These are phyloP conservation scores for Poecile montanus DNA, from an alignment of 2,797 vertebrate genomes.

Conservation along the genomic window DNA sequence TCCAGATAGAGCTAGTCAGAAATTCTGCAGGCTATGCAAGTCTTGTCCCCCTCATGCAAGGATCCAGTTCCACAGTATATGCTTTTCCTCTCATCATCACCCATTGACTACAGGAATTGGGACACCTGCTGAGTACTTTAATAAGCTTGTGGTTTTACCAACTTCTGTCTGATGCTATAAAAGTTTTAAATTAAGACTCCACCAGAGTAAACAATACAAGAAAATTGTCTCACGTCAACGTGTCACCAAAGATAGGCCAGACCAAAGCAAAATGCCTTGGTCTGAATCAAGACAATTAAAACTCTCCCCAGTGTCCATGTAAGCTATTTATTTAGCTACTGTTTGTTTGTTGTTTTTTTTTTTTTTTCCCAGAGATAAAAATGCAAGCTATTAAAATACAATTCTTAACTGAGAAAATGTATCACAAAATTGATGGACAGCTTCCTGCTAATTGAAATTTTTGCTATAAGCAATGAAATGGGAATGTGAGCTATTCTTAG, in stretches of 20 bases:
- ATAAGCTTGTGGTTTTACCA: not conserved
- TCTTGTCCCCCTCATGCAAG: not conserved
- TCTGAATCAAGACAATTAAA: not conserved
- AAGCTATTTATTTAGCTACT: not conserved
- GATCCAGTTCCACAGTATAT: not conserved
- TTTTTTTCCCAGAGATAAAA: not conserved
- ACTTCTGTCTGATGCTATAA: not conserved
- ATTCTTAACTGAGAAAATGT: not conserved
- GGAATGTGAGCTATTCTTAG: not conserved
- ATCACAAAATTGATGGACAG: not conserved
- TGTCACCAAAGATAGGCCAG: not conserved
- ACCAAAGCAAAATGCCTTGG: not conserved
- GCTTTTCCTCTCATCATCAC: not conserved
- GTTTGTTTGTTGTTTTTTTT: not conserved
- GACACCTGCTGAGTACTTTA: not conserved
- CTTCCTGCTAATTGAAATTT: not conserved
- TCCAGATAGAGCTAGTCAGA: not conserved
- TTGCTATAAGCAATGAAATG: not conserved
- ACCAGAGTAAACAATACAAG: not conserved
- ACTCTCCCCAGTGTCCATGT: not conserved
- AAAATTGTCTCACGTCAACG: not conserved
- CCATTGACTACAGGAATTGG: not conserved
- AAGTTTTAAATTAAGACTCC: not conserved
- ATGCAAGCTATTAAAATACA: not conserved
- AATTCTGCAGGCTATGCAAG: not conserved